phyloP scores from a whole-genome alignment of 2,888 invertebrate genomes.

The Tyria jacobaeae region DNA sequence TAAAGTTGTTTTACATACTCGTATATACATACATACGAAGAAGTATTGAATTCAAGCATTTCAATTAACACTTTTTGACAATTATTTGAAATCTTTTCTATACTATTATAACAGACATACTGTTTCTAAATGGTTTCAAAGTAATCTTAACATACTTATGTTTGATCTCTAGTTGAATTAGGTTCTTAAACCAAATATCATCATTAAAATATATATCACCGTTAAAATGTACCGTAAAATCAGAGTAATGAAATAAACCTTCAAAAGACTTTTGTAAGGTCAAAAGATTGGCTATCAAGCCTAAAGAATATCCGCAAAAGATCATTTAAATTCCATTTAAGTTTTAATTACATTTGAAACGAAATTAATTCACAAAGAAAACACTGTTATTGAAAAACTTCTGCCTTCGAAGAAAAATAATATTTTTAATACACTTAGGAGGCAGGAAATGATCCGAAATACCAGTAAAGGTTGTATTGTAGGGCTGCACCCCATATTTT shows the following conservation, averaged over 20 bases:
- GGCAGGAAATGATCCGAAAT: conserved; percentile 13
- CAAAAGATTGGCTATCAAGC: neutral
- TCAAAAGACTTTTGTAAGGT: neutral
- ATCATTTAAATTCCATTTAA: neutral
- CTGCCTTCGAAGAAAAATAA: neutral
- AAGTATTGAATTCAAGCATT: too few relatives aligned
- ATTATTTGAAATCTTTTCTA: too few relatives aligned
- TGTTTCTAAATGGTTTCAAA: too few relatives aligned
- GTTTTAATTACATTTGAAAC: conserved; percentile 1
- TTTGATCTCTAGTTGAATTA: too few relatives aligned
- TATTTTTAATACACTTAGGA: conserved; percentile 3
- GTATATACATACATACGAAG: too few relatives aligned
- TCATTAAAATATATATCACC: too few relatives aligned
- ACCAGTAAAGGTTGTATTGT: conserved; percentile 9
- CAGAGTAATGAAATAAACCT: conserved; percentile 1
- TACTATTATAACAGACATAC: too few relatives aligned
- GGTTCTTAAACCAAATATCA: too few relatives aligned
- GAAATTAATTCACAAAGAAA: conserved; percentile 7
- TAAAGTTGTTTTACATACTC: too few relatives aligned
- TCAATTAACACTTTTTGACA: too few relatives aligned
- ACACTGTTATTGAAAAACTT: conserved; percentile 12
- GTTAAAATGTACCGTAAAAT: too few relatives aligned
- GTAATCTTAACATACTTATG: too few relatives aligned
- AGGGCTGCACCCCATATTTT: conserved; percentile 1
- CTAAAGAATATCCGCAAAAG: neutral